Percentiles rank a stretch among this genome's conserved stretches.
Evolutionary conservation across 2,888 invertebrate genomes (phyloP).

Genomic region (Phengaris arion): DNA sequence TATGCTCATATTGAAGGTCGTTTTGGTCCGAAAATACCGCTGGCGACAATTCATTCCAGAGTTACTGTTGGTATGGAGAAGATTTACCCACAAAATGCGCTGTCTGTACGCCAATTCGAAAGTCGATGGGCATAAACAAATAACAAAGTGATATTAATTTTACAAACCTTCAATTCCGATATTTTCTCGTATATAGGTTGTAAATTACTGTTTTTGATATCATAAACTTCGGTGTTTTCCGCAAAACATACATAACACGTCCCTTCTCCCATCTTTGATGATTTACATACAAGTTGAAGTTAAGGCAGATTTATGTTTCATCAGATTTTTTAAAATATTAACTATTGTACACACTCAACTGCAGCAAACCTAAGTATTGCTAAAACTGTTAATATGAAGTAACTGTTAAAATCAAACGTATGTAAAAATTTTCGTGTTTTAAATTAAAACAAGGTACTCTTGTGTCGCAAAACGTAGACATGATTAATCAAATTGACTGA

Average conservation of each 20-base stretch:
- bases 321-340: not conserved
- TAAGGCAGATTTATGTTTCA: not conserved
- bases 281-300: not conserved
- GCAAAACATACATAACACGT: constrained; percentile 1
- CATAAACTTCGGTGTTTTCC: not conserved
- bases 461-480: too few relatives aligned
- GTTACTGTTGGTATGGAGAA: too few relatives aligned
- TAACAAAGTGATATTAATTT: not conserved
- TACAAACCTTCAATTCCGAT: not conserved
- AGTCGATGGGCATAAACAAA: not conserved
- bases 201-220: constrained; percentile 1
- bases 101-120: too few relatives aligned
- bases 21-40: too few relatives aligned
- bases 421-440: too few relatives aligned
- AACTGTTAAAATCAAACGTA: too few relatives aligned
- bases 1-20: too few relatives aligned
- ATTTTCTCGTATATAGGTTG: not conserved
- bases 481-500: too few relatives aligned
- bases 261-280: not conserved
- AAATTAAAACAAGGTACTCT: too few relatives aligned
- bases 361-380: not conserved
- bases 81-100: too few relatives aligned
- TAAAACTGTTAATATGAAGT: too few relatives aligned
- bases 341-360: not conserved
- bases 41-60: too few relatives aligned